Evolutionary conservation across 2,113 vertebrate species (phyloP), one percentile per base, ranked within the genome.

Genomic region (Aegotheles bennettii): DNA sequence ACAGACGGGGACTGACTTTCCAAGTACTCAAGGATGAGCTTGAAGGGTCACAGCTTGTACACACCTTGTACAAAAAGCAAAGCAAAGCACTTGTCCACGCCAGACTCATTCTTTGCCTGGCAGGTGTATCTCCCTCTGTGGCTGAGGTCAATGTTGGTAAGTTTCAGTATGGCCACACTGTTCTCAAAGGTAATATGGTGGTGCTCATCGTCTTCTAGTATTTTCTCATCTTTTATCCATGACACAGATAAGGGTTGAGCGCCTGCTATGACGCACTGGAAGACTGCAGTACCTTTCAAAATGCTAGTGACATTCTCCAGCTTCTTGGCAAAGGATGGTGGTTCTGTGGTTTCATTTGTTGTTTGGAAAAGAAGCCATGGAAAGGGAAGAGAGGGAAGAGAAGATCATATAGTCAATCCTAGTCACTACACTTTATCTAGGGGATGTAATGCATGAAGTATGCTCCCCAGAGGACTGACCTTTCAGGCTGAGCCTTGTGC

Each of bases 201-300:
- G 40, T 98, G 98, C 79, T 98, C 97, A 94, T 99, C 99, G 6
- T 99, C 98, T 84, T 99, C 97, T 84, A 99, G 97, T 96, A 99
- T 99, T 95, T 98, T 98, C 87, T 99, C 99, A 93, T 99, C 99
- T 97, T 99, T 99, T 84, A 99, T 98, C 99, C 99, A 99, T 74
- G 98, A 98, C 29, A 99, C 97, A 73, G 98, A 98, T 78, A 99
- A 97, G 26, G 98, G 98, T 23, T 98, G 97, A 76, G 99, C 99
- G 2, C 99, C 99, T 57, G 87, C 95, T 87, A 99, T 87, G 0
- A 97, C 31, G 15, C 99, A 98, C 93, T 98, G 98, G 94, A 99
- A 99, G 67, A 97, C 94, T 40, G 98, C 98, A 16, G 97, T 94
- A 81, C 98, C 98, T 95, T 99, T 99, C 97, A 99, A 94, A 97